Base-by-base conservation (phyloP, 2,888 invertebrate species). In the Plemyria rubiginata region DNA sequence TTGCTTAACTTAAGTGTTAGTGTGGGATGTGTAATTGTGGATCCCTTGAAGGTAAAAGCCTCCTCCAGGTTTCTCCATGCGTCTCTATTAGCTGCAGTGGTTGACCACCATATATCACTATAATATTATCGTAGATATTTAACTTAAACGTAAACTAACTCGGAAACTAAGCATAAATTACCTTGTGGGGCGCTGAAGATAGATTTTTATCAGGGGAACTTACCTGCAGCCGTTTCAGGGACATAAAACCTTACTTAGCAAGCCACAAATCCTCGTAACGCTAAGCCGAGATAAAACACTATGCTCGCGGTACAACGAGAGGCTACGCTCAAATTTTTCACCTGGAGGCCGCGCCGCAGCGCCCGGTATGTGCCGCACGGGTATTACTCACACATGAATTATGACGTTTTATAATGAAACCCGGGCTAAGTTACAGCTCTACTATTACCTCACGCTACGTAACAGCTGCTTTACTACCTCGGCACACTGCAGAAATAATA, bases 161-260 rank as follows among this genome's bases (percentile, higher is more conserved):
- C 38, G 11, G 48, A 48, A 58, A 68, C 58, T 51, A 68, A 58
- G 62, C 64, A 67, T 65, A 79, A 78, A 76, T 79, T 72, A 61
- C 70, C 68, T 58, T 65, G 72, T 73, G 78, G 71, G 77, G 70
- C 74, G 75, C 77, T 71, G 75, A 76, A 83, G 80, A 84, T 84
- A 84, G 81, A 85, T 86, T 84, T 86, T 85, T 89, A 89, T 90
- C 87, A 86, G 77, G 81, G 81, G 83, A 87, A 79, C 84, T 84
- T 86, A 88, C 80, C 88, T 87, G 85, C 85, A 86, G 84, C 83
- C 85, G 82, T 85, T 87, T 78, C 85, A 80, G 82, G 80, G 86
- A 88, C 91, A 92, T 92, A 92, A 92, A 91, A 91, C 90, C 84
- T 91, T 91, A 90, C 90, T 91, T 92, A 91, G 90, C 84, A 86